Base-by-base conservation (phyloP, 2,888 invertebrate genomes). In the Alcis repandata region DNA sequence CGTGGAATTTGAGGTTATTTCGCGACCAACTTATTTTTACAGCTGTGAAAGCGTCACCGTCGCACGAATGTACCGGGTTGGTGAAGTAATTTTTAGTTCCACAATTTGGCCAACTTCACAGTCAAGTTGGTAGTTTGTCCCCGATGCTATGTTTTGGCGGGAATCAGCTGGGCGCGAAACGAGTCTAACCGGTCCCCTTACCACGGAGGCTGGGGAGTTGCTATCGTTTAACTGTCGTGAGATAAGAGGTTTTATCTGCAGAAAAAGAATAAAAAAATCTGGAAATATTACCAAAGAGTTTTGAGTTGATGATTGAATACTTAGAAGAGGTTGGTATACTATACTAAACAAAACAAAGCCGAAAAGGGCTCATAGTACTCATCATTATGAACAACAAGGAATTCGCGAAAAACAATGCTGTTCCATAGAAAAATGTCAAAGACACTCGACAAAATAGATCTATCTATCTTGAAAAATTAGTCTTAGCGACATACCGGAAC, bases 131-230 rank as follows among this genome's bases (percentile, higher is more conserved):
- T 19, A 9, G 10, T 6, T 19, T 17, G 10, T 41, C 17, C 8
- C 41, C 43, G 27, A 67, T 46, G 36, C 60, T 45, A 32, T 69
- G 59, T 71, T 74, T 72, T 60, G 70, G 74, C 74, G 72, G 69
- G 68, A 71, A 69, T 70, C 74, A 74, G 74, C 74, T 74, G 74
- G 58, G 64, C 45, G 51, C 41, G 41, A 46, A 68, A 68, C 72
- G 65, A 52, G 73, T 69, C 56, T 54, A 57, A 52, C 69, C 46
- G 59, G 54, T 59, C 49, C 68, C 56, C 15, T 45, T 69, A 72
- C 67, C 17, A 62, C 0, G 66, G 3, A 13, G 22, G 6, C 1
- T 45, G 8, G 60, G 70, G 64, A 63, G 19, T 36, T 49, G 33
- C 7, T 52, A 48, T 68, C 66, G 68, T 49, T 67, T 65, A n/a